Evolutionary conservation across 2,113 vertebrate genomes (phyloP).

Genomic region (Hippocampus abdominalis): DNA sequence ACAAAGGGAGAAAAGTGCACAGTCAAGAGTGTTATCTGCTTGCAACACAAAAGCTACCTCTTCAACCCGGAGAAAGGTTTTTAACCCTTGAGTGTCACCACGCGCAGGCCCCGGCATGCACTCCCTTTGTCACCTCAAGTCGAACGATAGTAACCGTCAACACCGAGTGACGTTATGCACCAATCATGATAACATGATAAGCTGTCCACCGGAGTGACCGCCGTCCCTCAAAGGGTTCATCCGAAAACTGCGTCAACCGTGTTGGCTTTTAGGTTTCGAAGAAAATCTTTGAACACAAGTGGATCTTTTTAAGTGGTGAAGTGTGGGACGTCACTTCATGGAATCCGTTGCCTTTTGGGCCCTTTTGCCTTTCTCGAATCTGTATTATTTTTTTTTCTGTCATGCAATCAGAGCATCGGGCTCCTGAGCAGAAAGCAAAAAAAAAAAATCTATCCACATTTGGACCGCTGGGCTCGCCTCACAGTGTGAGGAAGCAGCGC

Average conservation of each 20-base stretch:
- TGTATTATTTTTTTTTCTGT: conserved; percentile 43
- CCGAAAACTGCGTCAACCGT: too few relatives aligned
- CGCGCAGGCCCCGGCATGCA: conserved; percentile 12
- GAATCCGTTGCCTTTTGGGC: conserved; percentile 16
- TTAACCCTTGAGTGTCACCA: conserved; percentile 53
- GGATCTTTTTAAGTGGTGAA: neutral
- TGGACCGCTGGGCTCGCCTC: conserved; percentile 40
- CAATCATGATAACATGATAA: too few relatives aligned
- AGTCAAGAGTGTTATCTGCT: conserved; percentile 31
- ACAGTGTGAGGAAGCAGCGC: conserved; percentile 48
- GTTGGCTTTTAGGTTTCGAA: too few relatives aligned
- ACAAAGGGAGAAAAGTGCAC: conserved; percentile 40
- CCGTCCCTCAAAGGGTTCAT: neutral
- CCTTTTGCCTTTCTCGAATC: conserved; percentile 3
- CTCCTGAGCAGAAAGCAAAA: conserved; percentile 52
- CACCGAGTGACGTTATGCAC: neutral
- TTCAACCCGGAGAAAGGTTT: conserved; percentile 19
- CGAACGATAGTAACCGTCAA: neutral
- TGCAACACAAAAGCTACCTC: conserved; percentile 9
- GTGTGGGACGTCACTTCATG: conserved; percentile 26
- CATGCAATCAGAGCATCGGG: conserved; percentile 51
- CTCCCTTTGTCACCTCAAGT: neutral
- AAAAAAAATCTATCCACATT: neutral
- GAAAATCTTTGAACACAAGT: too few relatives aligned
- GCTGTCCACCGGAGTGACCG: too few relatives aligned